Evolutionary conservation across 2,888 invertebrate species (phyloP), one percentile per base, ranked within the genome.

Genomic region (Lasioglossum pauxillum): DNA sequence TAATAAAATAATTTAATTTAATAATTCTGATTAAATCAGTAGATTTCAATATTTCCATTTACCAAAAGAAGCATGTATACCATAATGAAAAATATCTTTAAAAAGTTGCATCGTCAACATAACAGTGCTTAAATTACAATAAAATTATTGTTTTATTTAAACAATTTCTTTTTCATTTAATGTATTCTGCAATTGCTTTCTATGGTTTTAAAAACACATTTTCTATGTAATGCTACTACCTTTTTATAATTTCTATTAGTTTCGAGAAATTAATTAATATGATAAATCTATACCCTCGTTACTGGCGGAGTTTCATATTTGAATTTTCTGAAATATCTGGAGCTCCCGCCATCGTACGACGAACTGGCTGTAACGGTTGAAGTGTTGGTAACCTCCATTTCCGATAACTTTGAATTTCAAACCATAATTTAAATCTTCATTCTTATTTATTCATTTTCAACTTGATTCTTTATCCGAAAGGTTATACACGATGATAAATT

Each of bases 291-390:
- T 91, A 95, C 95, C 89, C 92, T 93, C 90, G 95, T 95, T 87
- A 95, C 94, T 19, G 95, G 95, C 75, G 95, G 89, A 53, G 93
- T 93, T 86, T 96, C 95, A 90, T 95, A 95, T 84, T 95, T 92
- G 85, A 95, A 95, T 75, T 95, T 94, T 81, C 95, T 95, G 87
- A 96, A 96, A 91, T 95, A 95, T 73, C 87, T 93, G 12, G 93
- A 81, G 80, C 90, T 91, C 10, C 92, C 93, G 7, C 91, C 91
- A 71, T 94, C 94, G 75, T 91, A 89, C 41, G 92, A 80, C 0
- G 94, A 93, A n/a, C 93, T 92, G 67, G 53, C 23, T 23, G 53
- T 0, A 53, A 53, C 53, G 8, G 86, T 69, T 49, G 86, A 73
- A 60, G 78, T 78, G 60, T 49, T 46, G n/a, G 69, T 64, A 2